Evolutionary conservation across 2,797 vertebrate genomes (phyloP), one percentile per base, ranked within the genome.

Genomic region (Echiichthys vipera): DNA sequence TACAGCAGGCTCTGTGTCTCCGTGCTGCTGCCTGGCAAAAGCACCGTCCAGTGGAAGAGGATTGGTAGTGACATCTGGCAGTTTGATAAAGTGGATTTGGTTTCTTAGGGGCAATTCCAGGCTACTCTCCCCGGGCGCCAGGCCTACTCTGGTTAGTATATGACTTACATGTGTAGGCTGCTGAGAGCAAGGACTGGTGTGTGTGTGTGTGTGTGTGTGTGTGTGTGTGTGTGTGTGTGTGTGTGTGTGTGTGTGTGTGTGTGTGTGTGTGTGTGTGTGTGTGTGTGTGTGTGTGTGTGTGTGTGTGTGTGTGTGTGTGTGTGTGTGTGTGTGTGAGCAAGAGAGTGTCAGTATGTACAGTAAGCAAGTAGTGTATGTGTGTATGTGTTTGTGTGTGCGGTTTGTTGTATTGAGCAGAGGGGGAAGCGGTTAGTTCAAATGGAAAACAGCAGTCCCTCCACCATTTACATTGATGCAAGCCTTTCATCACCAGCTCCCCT

Each of bases 401-500:
- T 84, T 77, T 68, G 58, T 72, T 88, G 58, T 63, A 64, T 67
- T 75, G 81, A 84, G 84, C 75, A 9, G 68, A 85, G 77, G 84
- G n/a, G 90, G 90, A 92, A 92, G 90, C 77, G 84, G 90, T 94
- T 92, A 92, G 94, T 93, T 93, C 95, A 98, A 98, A 98, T 98
- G 94, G 91, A 95, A 97, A 97, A 93, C 97, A 98, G 96, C 95
- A 96, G 95, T 95, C 69, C 79, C 82, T 82, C 68, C 74, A 91
- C 93, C 94, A 93, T 94, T 94, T 95, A 94, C 91, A 94, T 95
- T 97, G 95, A 97, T 95, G 93, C 93, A 92, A 92, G 90, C 92
- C 96, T 98, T 98, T 97, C 97, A 97, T 98, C 97, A 96, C 95
- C 91, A 91, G 93, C 94, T 96, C 92, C 95, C 96, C 95, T 94